Conservation (phyloP, 2,888 invertebrate species). For the Campoplex nolae region DNA sequence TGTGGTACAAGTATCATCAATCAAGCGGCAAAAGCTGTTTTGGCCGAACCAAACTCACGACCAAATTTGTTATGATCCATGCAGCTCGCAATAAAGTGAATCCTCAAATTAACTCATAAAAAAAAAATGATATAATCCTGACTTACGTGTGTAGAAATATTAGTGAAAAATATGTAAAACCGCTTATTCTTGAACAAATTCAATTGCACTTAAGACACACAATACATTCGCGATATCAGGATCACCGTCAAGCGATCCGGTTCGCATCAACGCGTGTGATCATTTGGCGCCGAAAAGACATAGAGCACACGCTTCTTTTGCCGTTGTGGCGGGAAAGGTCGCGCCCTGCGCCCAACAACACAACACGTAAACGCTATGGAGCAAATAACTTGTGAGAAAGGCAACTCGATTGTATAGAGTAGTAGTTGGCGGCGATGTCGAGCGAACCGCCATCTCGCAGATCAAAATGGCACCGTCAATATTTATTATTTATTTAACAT, state of each 20-base stretch:
- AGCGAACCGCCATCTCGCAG: background rate
- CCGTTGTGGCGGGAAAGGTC: conserved; percentile 35
- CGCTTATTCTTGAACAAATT: background rate
- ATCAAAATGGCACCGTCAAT: background rate
- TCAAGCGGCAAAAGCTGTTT: conserved; percentile 21
- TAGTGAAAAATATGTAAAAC: background rate
- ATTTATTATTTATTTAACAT: background rate
- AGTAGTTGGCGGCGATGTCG: background rate
- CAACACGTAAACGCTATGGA: conserved; percentile 12
- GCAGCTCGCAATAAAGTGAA: background rate
- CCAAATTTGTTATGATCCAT: background rate
- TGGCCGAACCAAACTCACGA: too few species aligned
- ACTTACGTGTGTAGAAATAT: conserved; percentile 20
- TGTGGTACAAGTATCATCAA: conserved; percentile 8
- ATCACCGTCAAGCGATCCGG: conserved; percentile 21
- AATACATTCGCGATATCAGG: background rate
- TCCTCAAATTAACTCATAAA: background rate
- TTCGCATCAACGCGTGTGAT: conserved; percentile 43
- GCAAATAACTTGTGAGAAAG: conserved; percentile 10
- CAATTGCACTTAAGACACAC: background rate
- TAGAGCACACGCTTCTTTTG: conserved; percentile 25
- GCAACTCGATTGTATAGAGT: conserved; percentile 3
- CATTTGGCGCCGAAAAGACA: conserved; percentile 66
- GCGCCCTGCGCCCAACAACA: conserved; percentile 20
- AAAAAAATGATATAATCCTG: background rate